Conservation (phyloP, 2,113 vertebrate genomes). For the Scolopax mira region DNA sequence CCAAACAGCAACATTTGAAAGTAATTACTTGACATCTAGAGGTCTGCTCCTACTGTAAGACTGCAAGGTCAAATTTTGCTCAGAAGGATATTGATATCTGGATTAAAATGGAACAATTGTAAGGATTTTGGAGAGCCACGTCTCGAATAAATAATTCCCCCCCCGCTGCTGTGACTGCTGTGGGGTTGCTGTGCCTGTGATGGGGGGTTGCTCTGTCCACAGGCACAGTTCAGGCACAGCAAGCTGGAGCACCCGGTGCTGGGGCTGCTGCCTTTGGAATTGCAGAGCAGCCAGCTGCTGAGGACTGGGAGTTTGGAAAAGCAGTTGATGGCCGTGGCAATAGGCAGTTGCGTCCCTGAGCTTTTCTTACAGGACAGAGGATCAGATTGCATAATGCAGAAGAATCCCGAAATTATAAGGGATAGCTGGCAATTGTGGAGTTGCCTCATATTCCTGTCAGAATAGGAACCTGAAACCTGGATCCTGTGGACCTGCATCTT, state of each 20-base stretch:
- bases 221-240: neutral
- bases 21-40: conserved; percentile 6
- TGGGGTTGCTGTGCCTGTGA: accelerated
- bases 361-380: conserved; percentile 8
- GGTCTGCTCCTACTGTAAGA: neutral
- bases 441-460: neutral
- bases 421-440: neutral
- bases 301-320: neutral
- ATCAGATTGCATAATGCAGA: neutral
- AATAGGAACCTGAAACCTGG: neutral
- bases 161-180: accelerated
- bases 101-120: neutral
- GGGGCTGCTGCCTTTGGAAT: neutral
- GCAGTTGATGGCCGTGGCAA: neutral
- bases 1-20: neutral
- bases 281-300: conserved; percentile 14
- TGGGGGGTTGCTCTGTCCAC: neutral
- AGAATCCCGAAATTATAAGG: neutral
- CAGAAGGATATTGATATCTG: neutral
- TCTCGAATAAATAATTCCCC: conserved; percentile 11
- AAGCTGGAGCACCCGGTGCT: neutral
- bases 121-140: neutral
- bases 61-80: conserved; percentile 23
- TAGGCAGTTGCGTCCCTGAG: neutral
- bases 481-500: neutral